These are phyloP conservation scores for Sycobia sp. DNA, from an alignment of 1,140 invertebrate species.

Conservation along the genomic window DNA sequence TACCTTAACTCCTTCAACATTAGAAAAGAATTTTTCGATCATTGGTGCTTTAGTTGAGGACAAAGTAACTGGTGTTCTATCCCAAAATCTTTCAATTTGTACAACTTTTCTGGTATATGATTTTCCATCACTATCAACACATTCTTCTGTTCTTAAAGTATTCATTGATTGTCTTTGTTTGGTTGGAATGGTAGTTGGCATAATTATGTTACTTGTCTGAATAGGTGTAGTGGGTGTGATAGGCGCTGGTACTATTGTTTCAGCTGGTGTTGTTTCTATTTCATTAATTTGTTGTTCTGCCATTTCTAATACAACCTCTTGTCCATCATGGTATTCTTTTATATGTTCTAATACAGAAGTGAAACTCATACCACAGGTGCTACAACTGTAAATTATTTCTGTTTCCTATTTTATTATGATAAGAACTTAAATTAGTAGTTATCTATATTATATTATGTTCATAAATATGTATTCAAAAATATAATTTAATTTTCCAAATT, in stretches of 20 bases:
- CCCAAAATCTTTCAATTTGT: constrained; percentile 65
- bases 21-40: constrained; percentile 60
- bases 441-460: background rate
- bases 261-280: constrained; percentile 42
- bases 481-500: background rate
- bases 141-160: constrained; percentile 59
- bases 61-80: constrained; percentile 40
- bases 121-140: constrained; percentile 61
- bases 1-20: constrained; percentile 57
- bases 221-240: constrained; percentile 28
- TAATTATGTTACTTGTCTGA: constrained; percentile 32
- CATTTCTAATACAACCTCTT: constrained; percentile 69
- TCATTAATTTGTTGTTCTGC: constrained; percentile 49
- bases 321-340: constrained; percentile 68
- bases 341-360: constrained; percentile 69
- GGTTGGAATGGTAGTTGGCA: constrained; percentile 8
- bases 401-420: background rate
- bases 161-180: constrained; percentile 55
- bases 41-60: constrained; percentile 51
- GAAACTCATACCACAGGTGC: constrained; percentile 68
- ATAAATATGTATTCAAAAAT: background rate
- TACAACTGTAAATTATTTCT: constrained; percentile 64
- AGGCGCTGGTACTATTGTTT: constrained; percentile 22
- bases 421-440: background rate
- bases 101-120: constrained; percentile 63